Conservation (phyloP, 2,797 vertebrate genomes). For the Syncerus caffer region DNA sequence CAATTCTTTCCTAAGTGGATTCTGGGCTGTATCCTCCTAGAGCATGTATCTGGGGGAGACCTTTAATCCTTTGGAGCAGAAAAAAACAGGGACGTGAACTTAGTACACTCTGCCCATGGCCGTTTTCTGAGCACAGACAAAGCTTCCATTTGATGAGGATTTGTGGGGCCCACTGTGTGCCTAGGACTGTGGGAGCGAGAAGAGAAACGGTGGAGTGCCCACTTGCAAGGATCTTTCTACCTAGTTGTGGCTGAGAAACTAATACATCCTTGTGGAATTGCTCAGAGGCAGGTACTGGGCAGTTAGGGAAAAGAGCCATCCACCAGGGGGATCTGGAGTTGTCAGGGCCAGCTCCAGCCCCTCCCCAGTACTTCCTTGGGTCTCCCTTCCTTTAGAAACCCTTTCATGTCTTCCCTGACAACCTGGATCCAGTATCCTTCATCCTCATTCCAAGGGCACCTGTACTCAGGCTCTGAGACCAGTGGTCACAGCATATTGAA, state of each 20-base stretch:
- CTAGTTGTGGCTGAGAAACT: neutral
- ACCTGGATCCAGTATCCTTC: neutral
- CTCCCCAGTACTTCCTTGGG: neutral
- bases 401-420: neutral
- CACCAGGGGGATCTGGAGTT: accelerated
- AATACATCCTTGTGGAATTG: neutral
- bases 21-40: neutral
- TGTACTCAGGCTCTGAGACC: neutral
- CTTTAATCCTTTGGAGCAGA: neutral
- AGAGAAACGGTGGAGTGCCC: neutral
- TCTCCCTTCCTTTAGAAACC: neutral
- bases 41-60: neutral
- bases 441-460: neutral
- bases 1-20: neutral
- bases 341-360: neutral
- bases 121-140: neutral
- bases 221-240: neutral
- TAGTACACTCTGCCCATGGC: neutral
- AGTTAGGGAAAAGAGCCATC: neutral
- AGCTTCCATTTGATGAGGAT: neutral
- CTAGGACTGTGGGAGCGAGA: neutral
- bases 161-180: neutral
- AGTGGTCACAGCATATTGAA: neutral
- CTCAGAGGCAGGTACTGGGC: neutral
- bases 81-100: no score